Conservation (phyloP, 2,888 invertebrate genomes). For the Hemicrepidius hirtus region DNA sequence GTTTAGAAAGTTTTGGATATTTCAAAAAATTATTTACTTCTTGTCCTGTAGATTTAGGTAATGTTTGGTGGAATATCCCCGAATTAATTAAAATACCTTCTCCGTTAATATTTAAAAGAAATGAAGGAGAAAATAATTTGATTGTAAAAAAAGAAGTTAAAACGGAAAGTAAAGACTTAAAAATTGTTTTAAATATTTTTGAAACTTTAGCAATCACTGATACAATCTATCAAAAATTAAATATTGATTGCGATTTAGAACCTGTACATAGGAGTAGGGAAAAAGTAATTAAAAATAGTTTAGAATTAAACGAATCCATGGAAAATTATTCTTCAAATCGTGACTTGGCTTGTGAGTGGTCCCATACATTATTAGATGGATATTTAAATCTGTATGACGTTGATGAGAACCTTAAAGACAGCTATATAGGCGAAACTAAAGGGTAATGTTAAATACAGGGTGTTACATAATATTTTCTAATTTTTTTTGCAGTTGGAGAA, state of each 20-base stretch:
- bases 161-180: conserved; percentile 27
- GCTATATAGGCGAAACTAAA: conserved; percentile 60
- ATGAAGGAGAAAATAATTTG: not conserved
- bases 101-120: not conserved
- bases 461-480: no score
- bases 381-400: conserved; percentile 29
- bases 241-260: conserved; percentile 60
- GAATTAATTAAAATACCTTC: conserved; percentile 45
- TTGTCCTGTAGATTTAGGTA: conserved; percentile 60
- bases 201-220: conserved; percentile 62
- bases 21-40: conserved; percentile 39
- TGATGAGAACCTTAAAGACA: conserved; percentile 53
- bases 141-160: not conserved
- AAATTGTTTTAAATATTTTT: conserved; percentile 54
- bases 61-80: conserved; percentile 68
- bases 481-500: conserved; percentile 72
- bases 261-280: conserved; percentile 63
- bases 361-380: conserved; percentile 36
- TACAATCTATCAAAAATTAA: conserved; percentile 57
- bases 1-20: conserved; percentile 12
- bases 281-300: conserved; percentile 66
- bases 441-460: conserved; percentile 59
- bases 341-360: conserved; percentile 45
- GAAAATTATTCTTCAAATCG: conserved; percentile 31
- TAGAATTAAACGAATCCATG: conserved; percentile 58